Conservation (phyloP, 2,888 invertebrate species). For the Ophion costatus region DNA sequence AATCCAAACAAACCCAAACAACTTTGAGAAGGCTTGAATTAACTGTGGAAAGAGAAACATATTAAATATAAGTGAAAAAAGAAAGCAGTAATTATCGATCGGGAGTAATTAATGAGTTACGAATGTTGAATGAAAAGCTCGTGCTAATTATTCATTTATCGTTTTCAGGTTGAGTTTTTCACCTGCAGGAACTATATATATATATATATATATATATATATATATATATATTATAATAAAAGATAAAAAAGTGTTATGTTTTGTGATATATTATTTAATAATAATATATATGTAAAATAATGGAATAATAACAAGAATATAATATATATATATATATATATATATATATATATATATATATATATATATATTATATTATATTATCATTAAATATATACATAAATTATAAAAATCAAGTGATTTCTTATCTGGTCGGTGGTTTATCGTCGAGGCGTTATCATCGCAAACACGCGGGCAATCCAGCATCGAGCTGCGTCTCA, state of each 20-base stretch:
- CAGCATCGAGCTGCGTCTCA: slow-evolving; percentile 2
- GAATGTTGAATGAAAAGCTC: background rate
- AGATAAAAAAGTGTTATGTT: too few relatives aligned
- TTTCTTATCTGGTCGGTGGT: slow-evolving; percentile 37
- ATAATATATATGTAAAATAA: background rate
- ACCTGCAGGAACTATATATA: too few relatives aligned
- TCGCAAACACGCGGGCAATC: background rate
- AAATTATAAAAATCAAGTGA: background rate
- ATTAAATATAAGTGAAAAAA: too few relatives aligned
- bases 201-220: too few relatives aligned
- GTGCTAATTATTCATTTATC: background rate
- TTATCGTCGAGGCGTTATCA: slow-evolving; percentile 34
- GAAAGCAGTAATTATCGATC: too few relatives aligned
- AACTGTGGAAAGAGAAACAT: too few relatives aligned
- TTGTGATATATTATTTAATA: background rate
- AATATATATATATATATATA: too few relatives aligned
- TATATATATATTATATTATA: background rate
- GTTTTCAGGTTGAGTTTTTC: background rate
- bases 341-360: background rate
- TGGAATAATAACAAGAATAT: background rate
- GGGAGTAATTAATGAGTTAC: background rate
- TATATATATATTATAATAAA: too few relatives aligned
- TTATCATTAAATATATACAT: background rate
- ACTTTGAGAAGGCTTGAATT: too few relatives aligned
- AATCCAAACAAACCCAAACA: too few relatives aligned